A percentile compares a stretch with the other conserved stretches of the same genome.
These are phyloP conservation scores for Delphinus delphis DNA, from an alignment of 2,113 vertebrate genomes.

Conservation along the genomic window DNA sequence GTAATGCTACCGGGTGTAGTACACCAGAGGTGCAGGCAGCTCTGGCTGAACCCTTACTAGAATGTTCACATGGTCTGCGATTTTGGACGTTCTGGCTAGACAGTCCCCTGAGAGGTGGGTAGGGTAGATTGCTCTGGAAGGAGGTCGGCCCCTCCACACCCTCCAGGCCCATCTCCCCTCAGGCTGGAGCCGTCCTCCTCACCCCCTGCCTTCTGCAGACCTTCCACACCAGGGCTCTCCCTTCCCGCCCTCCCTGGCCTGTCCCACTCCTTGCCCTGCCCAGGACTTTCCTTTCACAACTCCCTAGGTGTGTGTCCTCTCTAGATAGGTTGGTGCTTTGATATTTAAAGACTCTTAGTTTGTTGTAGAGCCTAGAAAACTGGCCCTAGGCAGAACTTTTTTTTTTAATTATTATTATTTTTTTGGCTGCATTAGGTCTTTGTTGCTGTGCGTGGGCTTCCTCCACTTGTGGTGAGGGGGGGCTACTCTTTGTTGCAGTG, in stretches of 20 bases:
- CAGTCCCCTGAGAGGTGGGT: background rate
- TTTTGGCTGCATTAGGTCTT: too few species aligned
- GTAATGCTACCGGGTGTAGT: background rate
- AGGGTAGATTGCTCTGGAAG: background rate
- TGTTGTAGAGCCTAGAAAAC: background rate
- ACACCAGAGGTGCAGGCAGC: background rate
- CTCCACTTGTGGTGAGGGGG: too few species aligned
- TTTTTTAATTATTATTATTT: too few species aligned
- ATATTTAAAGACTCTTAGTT: background rate
- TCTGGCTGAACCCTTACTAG: background rate
- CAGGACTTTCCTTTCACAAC: background rate
- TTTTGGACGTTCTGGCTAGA: background rate
- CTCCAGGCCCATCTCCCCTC: background rate
- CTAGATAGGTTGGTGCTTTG: background rate
- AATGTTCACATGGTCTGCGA: background rate
- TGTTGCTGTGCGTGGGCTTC: too few species aligned
- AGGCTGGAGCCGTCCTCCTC: background rate
- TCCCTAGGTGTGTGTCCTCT: background rate
- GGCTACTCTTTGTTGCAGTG: too few species aligned
- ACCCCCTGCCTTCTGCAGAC: background rate
- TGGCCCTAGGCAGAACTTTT: background rate
- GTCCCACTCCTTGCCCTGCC: background rate
- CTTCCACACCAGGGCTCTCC: background rate
- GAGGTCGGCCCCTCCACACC: background rate
- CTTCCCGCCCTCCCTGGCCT: background rate